Percentiles rank a stretch among this genome's conserved stretches.
phyloP scores from a whole-genome alignment of 2,888 invertebrate species.

The Camponotus fellah region DNA sequence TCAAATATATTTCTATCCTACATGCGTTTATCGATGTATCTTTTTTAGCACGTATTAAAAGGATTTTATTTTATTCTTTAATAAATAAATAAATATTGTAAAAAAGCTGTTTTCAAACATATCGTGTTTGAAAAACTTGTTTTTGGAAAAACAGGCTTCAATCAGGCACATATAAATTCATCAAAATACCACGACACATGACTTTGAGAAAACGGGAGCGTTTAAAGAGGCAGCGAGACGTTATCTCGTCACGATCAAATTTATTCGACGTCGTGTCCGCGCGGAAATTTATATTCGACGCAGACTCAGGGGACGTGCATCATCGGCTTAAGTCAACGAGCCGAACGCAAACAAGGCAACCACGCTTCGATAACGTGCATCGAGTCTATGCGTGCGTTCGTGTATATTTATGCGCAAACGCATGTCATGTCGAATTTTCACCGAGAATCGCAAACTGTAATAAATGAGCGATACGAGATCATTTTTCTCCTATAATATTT shows the following conservation, averaged over 20 bases:
- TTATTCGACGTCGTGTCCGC: constrained; percentile 66
- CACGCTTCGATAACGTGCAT: constrained; percentile 57
- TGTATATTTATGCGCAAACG: constrained; percentile 21
- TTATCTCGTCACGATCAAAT: constrained; percentile 69
- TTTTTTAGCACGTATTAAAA: too few species aligned
- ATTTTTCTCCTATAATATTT: not conserved
- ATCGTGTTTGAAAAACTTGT: not conserved
- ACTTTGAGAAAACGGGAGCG: not conserved
- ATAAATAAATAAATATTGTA: too few species aligned
- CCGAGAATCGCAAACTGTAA: not conserved
- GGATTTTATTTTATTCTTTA: too few species aligned
- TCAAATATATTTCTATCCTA: too few species aligned
- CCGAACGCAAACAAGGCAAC: constrained; percentile 72
- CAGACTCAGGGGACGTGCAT: constrained; percentile 69
- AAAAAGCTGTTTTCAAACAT: not conserved
- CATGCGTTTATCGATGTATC: too few species aligned
- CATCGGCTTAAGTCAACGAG: constrained; percentile 75
- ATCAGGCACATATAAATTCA: not conserved
- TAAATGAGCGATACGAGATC: not conserved
- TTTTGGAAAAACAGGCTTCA: not conserved
- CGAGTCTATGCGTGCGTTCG: constrained; percentile 18
- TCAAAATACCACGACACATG: not conserved
- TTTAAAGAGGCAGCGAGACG: constrained; percentile 45
- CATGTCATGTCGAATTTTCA: not conserved
- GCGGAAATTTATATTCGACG: constrained; percentile 70